Evolutionary conservation across 2,888 invertebrate species (phyloP).

Genomic region (Palloptera scutellata): DNA sequence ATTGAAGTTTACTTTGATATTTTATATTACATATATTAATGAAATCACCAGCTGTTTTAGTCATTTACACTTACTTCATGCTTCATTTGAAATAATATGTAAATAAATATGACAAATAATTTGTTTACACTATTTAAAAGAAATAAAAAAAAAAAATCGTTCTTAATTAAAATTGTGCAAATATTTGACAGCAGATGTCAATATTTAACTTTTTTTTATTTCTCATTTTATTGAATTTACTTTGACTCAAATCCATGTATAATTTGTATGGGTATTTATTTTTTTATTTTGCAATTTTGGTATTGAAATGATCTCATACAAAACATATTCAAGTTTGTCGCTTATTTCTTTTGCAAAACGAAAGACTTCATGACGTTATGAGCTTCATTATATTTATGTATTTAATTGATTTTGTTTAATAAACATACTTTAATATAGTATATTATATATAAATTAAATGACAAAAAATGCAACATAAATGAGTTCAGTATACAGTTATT

Average conservation of each 20-base stretch:
- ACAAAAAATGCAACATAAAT: too few species aligned
- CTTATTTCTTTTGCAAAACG: slow-evolving; percentile 8
- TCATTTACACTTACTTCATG: not conserved
- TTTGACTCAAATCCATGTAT: slow-evolving; percentile 9
- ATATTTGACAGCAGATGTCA: slow-evolving; percentile 1
- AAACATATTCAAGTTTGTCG: not conserved
- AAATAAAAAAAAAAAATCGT: not conserved
- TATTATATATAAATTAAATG: too few species aligned
- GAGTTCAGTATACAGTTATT: too few species aligned
- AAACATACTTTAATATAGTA: too few species aligned
- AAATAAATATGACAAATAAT: not conserved
- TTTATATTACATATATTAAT: too few species aligned
- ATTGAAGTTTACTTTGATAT: too few species aligned
- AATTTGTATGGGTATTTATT: not conserved
- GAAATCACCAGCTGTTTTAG: not conserved
- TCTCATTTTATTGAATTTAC: not conserved
- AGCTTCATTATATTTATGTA: too few species aligned
- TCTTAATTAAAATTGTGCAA: not conserved
- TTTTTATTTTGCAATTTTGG: not conserved
- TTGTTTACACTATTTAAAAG: not conserved
- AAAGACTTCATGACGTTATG: slow-evolving; percentile 18
- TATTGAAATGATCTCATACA: slow-evolving; percentile 19
- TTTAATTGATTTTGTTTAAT: too few species aligned
- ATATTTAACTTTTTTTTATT: slow-evolving; percentile 8
- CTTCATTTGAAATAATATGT: not conserved